A percentile compares a stretch with the other conserved stretches of the same genome.
phyloP scores from a whole-genome alignment of 2,113 vertebrate genomes.

The Rhizomys pruinosus region DNA sequence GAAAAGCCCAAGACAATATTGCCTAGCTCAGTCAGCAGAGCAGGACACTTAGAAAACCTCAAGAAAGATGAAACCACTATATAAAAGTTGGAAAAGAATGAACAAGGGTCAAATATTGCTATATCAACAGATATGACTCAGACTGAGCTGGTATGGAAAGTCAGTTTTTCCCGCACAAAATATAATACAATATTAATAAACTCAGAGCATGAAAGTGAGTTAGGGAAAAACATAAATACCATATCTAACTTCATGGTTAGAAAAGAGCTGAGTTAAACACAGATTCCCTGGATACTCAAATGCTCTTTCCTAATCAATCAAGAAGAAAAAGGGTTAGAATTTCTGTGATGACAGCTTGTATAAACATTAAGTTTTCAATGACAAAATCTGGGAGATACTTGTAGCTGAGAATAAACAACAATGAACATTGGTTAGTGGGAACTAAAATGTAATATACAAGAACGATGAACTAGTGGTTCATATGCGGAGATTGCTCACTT shows the following conservation, averaged over 20 bases:
- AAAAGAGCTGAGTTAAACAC: background rate
- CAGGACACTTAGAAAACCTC: background rate
- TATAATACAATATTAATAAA: background rate
- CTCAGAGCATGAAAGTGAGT: constrained; percentile 6
- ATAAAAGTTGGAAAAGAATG: background rate
- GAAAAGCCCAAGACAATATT: background rate
- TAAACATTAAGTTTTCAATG: background rate
- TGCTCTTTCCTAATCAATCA: background rate
- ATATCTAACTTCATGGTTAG: background rate
- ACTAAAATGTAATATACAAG: background rate
- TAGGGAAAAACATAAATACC: background rate
- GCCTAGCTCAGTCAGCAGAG: too few species aligned
- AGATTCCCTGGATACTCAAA: background rate
- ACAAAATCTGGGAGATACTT: background rate
- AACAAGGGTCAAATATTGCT: constrained; percentile 39
- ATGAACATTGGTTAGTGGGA: background rate
- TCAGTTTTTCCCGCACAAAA: constrained; percentile 5
- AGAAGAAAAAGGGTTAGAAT: background rate
- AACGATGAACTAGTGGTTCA: background rate
- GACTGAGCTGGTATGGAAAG: background rate
- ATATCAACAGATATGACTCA: background rate
- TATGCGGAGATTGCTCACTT: background rate
- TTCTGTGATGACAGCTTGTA: background rate
- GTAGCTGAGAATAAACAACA: background rate
- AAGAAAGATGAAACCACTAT: constrained; percentile 30